Evolutionary conservation across 2,888 invertebrate genomes (phyloP), one percentile per base, ranked within the genome.

Genomic region (Drosophila putrida): DNA sequence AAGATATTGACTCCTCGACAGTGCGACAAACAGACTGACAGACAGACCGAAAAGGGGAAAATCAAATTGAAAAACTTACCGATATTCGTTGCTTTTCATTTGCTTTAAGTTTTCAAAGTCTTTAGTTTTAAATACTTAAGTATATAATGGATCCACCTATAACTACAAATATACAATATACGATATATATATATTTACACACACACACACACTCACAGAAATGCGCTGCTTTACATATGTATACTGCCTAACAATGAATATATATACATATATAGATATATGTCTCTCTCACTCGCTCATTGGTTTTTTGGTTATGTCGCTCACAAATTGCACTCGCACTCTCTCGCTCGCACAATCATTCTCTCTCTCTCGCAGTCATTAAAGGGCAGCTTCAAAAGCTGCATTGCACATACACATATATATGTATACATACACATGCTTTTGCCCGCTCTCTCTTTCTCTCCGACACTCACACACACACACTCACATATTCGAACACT

Each of bases 341-440:
- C 43, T 43, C 33, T 51, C 74, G 25, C 55, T 28, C 51, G 33
- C 59, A 73, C 73, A 73, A 57, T 63, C 68, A 68, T 72, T 58
- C 46, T 15, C 68, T 63, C 73, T 68, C 68, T 58, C 20, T 20
- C 20, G n/a, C n/a, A n/a, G n/a, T 20, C 20, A 20, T 20, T 20
- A 3, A 20, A 20, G 61, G 36, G 44, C 28, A 31, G 46, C 31
- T 4, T 5, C 4, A 0, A 39, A 15, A 15, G 15, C 39, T 15
- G 15, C 25, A 25, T 27, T 41, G 49, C 55, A 64, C 64, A 55
- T 11, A 28, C 31, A 38, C 15, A 20, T 43, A 20, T 43, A 27
- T 44, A 55, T 41, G 5, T 54, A 54, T 11, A 28, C 11, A 36
- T n/a, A 38, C 27, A 39, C 39, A 39, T 60, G 51, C 57, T 53